Conservation (phyloP, 2,888 invertebrate species). For the Gisinianus flammeolus region DNA sequence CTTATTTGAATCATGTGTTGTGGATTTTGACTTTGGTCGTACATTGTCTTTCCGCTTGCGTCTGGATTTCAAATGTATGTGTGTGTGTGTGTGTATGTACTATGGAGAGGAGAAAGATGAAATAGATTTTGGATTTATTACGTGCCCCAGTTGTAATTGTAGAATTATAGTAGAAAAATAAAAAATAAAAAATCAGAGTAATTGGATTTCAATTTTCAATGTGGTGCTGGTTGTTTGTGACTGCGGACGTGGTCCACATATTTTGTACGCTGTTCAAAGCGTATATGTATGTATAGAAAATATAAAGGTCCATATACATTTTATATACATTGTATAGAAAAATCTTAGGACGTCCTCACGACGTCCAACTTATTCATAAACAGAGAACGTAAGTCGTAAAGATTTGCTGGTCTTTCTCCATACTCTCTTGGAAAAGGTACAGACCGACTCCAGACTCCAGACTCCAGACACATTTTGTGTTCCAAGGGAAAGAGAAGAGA, state of each 20-base stretch:
- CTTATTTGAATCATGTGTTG: too few species aligned
- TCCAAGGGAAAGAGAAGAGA: neutral
- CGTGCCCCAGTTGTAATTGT: neutral
- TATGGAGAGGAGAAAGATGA: neutral
- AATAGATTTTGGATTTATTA: neutral
- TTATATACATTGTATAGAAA: too few species aligned
- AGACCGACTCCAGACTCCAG: neutral
- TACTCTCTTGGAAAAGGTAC: too few species aligned
- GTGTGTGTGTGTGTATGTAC: too few species aligned
- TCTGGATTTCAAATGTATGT: too few species aligned
- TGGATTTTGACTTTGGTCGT: too few species aligned
- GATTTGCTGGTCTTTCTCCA: neutral
- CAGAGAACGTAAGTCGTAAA: conserved; percentile 14
- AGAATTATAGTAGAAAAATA: too few species aligned
- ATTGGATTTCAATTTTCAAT: neutral
- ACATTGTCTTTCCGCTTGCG: too few species aligned
- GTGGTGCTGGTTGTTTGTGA: neutral
- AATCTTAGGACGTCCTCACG: too few species aligned
- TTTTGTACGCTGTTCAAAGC: neutral
- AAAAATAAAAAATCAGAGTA: too few species aligned
- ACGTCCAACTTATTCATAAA: conserved; percentile 5
- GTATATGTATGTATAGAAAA: too few species aligned
- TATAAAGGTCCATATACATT: too few species aligned
- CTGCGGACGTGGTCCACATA: neutral
- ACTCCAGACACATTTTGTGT: neutral